Evolutionary conservation across 2,888 invertebrate species (phyloP).

Genomic region (Molorchus minor): DNA sequence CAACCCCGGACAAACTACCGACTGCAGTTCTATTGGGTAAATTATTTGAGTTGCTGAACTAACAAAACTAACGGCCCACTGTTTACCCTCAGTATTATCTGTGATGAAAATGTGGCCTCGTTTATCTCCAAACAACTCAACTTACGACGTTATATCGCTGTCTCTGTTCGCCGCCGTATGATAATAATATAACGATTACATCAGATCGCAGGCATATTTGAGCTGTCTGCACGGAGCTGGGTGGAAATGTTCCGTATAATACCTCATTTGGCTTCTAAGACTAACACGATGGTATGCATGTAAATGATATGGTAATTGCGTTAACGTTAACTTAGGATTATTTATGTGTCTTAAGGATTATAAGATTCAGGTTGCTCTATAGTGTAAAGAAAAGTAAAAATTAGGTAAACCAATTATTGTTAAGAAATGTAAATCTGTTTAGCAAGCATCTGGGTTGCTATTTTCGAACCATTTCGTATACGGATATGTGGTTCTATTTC

Average conservation of each 20-base stretch:
- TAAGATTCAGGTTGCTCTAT: too few relatives aligned
- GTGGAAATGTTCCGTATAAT: conserved; percentile 35
- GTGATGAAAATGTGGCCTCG: conserved; percentile 62
- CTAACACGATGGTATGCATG: conserved; percentile 35
- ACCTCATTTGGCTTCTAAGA: conserved; percentile 34
- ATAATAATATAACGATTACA: conserved; percentile 38
- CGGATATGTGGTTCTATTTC: too few relatives aligned
- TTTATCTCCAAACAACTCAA: conserved; percentile 57
- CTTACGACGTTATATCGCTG: conserved; percentile 33
- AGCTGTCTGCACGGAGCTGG: conserved; percentile 30
- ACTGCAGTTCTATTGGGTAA: conserved; percentile 62
- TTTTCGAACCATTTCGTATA: too few relatives aligned
- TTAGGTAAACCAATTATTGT: too few relatives aligned
- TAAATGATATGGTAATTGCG: conserved; percentile 40
- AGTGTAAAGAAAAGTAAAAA: too few relatives aligned
- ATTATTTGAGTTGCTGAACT: conserved; percentile 65
- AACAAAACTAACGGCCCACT: conserved; percentile 63
- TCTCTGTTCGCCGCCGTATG: conserved; percentile 19
- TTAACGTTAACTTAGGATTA: conserved; percentile 25
- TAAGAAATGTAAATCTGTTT: too few relatives aligned
- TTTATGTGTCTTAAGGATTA: too few relatives aligned
- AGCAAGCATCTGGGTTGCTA: too few relatives aligned
- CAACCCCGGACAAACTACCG: conserved; percentile 60
- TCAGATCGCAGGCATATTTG: conserved; percentile 37
- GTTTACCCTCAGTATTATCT: conserved; percentile 62